Conservation (phyloP, 1,140 invertebrate species). For the Drosophila truncata region DNA sequence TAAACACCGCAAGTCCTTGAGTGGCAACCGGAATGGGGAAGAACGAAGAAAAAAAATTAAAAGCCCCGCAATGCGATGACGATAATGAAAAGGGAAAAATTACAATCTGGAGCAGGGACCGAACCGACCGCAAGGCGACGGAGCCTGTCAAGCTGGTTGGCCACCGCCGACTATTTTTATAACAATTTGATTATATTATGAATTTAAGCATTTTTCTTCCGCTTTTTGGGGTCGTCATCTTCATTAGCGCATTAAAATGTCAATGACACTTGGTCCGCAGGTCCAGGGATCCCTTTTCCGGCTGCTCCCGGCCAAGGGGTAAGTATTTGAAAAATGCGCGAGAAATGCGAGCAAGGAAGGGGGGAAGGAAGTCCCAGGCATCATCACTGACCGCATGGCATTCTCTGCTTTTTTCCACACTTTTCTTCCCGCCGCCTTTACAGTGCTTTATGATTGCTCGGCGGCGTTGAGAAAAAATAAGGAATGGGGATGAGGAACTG, state of each 20-base stretch:
- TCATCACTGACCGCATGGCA: conserved; percentile 43
- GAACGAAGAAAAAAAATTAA: conserved; percentile 43
- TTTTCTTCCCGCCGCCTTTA: conserved; percentile 45
- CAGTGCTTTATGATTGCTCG: conserved; percentile 68
- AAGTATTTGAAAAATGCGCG: conserved; percentile 76
- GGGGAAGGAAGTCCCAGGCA: conserved; percentile 34
- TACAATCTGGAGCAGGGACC: conserved; percentile 47
- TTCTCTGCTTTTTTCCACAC: conserved; percentile 32
- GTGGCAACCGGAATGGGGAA: conserved; percentile 9
- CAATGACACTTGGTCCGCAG: conserved; percentile 72
- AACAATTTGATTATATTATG: conserved; percentile 82
- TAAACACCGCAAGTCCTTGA: conserved; percentile 77
- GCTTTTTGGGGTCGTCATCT: conserved; percentile 70
- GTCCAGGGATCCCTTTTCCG: conserved; percentile 32
- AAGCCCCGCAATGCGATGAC: conserved; percentile 54
- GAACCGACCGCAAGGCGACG: conserved; percentile 46
- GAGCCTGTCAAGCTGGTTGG: conserved; percentile 28
- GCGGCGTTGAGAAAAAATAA: conserved; percentile 42
- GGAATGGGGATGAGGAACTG: not conserved
- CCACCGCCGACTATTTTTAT: conserved; percentile 70
- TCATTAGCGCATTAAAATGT: conserved; percentile 84
- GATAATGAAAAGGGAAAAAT: conserved; percentile 40
- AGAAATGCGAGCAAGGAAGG: conserved; percentile 58
- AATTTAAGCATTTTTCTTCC: conserved; percentile 50
- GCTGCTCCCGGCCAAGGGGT: conserved; percentile 55